Evolutionary conservation across 2,888 invertebrate species (phyloP).

Genomic region (Lamellibrachia columna): DNA sequence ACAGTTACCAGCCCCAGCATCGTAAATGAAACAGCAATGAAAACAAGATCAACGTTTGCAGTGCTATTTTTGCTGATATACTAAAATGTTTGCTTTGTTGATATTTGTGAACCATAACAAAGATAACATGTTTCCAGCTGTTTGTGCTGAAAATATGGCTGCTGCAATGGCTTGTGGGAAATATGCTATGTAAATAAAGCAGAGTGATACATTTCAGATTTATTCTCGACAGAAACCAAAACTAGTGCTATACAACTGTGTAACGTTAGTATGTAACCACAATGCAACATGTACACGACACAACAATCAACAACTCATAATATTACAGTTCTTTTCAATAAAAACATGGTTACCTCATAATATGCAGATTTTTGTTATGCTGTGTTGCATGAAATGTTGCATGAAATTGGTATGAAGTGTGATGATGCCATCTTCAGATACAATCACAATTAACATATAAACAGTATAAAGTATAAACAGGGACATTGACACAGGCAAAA

Average conservation of each 20-base stretch:
- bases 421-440: background rate
- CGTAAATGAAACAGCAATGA: background rate
- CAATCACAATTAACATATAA: background rate
- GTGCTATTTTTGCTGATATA: background rate
- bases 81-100: background rate
- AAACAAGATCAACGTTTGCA: background rate
- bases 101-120: background rate
- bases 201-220: conserved; percentile 11
- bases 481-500: background rate
- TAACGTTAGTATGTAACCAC: background rate
- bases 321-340: background rate
- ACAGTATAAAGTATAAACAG: background rate
- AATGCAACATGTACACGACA: background rate
- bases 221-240: background rate
- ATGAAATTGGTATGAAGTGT: background rate
- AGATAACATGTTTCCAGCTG: background rate
- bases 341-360: background rate
- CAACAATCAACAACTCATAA: background rate
- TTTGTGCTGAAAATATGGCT: background rate
- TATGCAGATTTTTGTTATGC: background rate
- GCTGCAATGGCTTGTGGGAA: background rate
- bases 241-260: background rate
- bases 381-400: background rate
- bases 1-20: background rate
- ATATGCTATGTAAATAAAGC: conserved; percentile 8